Evolutionary conservation across 2,113 vertebrate species (phyloP).

Genomic region (Boulengeromyrus knoepffleri): DNA sequence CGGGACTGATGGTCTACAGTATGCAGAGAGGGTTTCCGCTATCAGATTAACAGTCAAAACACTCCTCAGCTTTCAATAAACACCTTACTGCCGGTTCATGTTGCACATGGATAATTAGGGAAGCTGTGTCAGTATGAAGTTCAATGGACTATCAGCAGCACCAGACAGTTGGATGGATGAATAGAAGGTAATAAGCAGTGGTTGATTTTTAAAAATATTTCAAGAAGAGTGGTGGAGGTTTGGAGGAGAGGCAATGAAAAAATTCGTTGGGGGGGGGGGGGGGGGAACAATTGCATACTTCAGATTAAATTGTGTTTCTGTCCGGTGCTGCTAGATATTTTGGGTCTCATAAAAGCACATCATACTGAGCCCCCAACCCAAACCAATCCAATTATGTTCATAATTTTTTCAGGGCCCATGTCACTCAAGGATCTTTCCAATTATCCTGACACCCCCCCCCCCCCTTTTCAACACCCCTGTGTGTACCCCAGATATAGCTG

Average conservation of each 20-base stretch:
- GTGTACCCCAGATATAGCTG: background rate
- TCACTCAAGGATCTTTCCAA: background rate
- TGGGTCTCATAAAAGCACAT: background rate
- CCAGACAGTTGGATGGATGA: background rate
- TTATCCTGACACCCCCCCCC: background rate
- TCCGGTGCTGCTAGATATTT: background rate
- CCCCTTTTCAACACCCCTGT: background rate
- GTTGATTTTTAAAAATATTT: background rate
- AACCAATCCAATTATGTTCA: background rate
- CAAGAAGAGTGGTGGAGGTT: background rate
- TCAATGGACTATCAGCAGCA: background rate
- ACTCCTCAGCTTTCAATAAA: background rate
- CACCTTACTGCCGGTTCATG: background rate
- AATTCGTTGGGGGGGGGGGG: background rate
- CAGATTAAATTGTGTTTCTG: background rate
- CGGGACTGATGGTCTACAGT: constrained; percentile 31
- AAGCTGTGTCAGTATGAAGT: background rate
- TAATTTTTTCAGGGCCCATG: background rate
- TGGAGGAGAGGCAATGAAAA: background rate
- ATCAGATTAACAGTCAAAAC: background rate
- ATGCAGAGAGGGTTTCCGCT: background rate
- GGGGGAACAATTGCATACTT: background rate
- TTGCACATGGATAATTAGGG: background rate
- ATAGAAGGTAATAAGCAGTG: background rate
- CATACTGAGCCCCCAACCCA: background rate